phyloP scores from a whole-genome alignment of 2,113 vertebrate species.

The Hydrolagus affinis region DNA sequence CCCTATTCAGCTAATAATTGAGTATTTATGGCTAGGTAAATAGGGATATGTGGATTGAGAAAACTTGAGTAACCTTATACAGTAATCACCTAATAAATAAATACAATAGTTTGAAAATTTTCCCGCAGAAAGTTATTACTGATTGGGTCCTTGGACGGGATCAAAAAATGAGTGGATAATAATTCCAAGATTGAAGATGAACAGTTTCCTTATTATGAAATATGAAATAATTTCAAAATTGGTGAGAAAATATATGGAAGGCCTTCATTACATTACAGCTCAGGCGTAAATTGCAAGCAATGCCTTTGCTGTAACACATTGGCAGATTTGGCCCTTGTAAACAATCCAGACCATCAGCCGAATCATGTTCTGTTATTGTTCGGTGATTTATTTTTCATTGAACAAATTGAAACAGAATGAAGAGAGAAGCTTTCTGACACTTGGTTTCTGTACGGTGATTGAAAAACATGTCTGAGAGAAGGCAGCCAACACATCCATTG shows the following conservation, averaged over 20 bases:
- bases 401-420: conserved; percentile 30
- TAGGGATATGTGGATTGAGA: too few species aligned
- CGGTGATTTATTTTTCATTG: conserved; percentile 21
- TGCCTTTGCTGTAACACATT: neutral
- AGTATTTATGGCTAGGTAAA: too few species aligned
- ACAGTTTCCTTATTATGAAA: neutral
- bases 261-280: too few species aligned
- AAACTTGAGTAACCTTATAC: too few species aligned
- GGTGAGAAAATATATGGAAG: neutral
- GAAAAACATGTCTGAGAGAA: neutral
- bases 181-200: neutral
- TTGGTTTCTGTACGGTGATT: neutral
- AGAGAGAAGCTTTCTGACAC: conserved; percentile 7
- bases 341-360: neutral
- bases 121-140: neutral
- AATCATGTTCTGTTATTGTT: neutral
- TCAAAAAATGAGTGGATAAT: neutral
- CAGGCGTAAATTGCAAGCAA: neutral
- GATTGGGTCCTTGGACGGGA: neutral
- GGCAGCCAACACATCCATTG: neutral
- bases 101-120: too few species aligned
- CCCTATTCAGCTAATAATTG: too few species aligned
- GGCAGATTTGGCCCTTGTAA: neutral
- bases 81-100: too few species aligned
- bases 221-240: neutral